phyloP scores from a whole-genome alignment of 2,888 invertebrate species.

The Therioaphis trifolii region DNA sequence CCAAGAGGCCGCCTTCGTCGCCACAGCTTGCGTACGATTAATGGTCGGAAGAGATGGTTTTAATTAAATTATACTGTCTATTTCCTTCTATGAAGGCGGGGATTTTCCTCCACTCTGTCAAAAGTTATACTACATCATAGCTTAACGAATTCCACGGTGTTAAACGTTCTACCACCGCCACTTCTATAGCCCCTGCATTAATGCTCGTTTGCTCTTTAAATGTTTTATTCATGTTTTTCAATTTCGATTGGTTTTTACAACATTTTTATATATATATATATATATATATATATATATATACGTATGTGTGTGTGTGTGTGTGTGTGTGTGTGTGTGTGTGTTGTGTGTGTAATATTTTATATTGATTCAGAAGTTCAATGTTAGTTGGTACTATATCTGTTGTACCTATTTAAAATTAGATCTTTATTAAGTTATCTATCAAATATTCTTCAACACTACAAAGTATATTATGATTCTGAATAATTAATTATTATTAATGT shows the following conservation, averaged over 20 bases:
- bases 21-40: conserved; percentile 44
- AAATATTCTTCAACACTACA: too few relatives aligned
- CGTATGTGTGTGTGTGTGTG: too few relatives aligned
- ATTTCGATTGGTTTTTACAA: background rate
- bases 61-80: conserved; percentile 56
- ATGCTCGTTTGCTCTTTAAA: background rate
- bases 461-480: too few relatives aligned
- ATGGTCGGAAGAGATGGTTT: conserved; percentile 48
- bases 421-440: too few relatives aligned
- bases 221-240: background rate
- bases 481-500: too few relatives aligned
- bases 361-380: too few relatives aligned
- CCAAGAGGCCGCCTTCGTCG: background rate
- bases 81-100: background rate
- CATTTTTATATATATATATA: too few relatives aligned
- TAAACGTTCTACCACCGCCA: background rate
- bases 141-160: conserved; percentile 6
- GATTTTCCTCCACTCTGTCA: conserved; percentile 38
- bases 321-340: too few relatives aligned
- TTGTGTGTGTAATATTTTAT: too few relatives aligned
- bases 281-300: too few relatives aligned
- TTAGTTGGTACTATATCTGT: too few relatives aligned
- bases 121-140: conserved; percentile 32
- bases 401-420: background rate
- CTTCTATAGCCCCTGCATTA: background rate